phyloP scores from a whole-genome alignment of 2,888 invertebrate species.

The Escarpia spicata region DNA sequence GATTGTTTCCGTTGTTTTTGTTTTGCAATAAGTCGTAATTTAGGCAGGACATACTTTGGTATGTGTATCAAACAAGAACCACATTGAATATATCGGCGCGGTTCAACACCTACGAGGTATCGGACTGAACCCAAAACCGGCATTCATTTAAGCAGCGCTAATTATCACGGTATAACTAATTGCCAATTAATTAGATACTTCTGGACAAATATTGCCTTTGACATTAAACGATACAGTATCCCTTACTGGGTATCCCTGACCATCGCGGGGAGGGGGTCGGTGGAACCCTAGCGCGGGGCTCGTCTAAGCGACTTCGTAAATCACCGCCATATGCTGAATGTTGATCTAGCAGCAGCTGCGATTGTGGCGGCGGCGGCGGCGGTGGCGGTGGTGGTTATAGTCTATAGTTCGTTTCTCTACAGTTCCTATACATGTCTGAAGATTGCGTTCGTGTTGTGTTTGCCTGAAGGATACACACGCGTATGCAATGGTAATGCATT shows the following conservation, averaged over 20 bases:
- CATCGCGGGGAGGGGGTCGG: background rate
- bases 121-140: background rate
- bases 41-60: background rate
- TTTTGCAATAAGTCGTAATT: no score
- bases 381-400: background rate
- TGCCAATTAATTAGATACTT: background rate
- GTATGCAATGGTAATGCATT: no score
- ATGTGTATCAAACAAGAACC: background rate
- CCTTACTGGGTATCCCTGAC: background rate
- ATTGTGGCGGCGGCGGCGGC: background rate
- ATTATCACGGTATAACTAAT: background rate
- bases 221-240: slow-evolving; percentile 6
- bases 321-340: slow-evolving; percentile 6
- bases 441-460: background rate
- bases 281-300: background rate
- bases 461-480: no score
- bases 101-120: background rate
- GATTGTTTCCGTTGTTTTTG: no score
- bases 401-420: background rate
- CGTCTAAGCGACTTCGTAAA: background rate
- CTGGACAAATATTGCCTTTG: slow-evolving; percentile 12
- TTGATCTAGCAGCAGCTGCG: background rate
- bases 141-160: background rate
- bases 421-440: background rate
- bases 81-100: background rate